These are phyloP conservation scores for Drosophila melanosoma DNA, from an alignment of 2,888 invertebrate genomes.

Conservation along the genomic window DNA sequence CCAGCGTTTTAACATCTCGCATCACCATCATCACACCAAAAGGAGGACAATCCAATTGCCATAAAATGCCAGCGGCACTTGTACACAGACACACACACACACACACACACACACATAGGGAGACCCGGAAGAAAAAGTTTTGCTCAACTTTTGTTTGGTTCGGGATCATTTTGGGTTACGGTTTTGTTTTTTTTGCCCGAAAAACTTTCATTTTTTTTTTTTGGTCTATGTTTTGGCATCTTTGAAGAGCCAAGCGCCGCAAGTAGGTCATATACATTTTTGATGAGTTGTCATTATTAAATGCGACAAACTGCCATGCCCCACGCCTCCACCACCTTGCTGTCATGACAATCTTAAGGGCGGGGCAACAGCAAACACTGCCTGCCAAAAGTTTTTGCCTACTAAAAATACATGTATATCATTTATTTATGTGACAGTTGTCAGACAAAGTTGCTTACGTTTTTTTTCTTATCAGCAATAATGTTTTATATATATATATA, in stretches of 20 bases:
- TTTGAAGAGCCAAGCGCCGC: conserved; percentile 54
- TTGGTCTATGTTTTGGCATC: conserved; percentile 45
- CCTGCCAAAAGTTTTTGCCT: conserved; percentile 53
- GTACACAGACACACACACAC: conserved; percentile 11
- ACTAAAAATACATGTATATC: conserved; percentile 48
- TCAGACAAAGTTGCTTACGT: conserved; percentile 44
- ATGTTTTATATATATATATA: conserved; percentile 19
- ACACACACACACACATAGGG: conserved; percentile 33
- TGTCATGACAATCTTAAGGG: conserved; percentile 48
- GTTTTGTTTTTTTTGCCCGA: conserved; percentile 26
- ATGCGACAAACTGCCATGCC: conserved; percentile 54
- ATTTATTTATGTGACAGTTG: conserved; percentile 76
- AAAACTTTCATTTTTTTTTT: conserved; percentile 28
- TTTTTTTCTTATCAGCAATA: conserved; percentile 47
- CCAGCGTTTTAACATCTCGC: conserved; percentile 20
- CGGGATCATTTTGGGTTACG: conserved; percentile 49
- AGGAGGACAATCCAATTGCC: conserved; percentile 59
- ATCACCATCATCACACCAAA: conserved; percentile 9
- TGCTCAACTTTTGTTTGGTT: conserved; percentile 48
- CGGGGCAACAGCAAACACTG: conserved; percentile 38
- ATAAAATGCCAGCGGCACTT: conserved; percentile 67
- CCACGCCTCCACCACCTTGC: not conserved
- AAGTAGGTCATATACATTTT: conserved; percentile 83
- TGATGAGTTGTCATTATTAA: conserved; percentile 83
- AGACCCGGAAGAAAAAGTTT: conserved; percentile 49